Base-by-base conservation (phyloP, 2,113 vertebrate species). In the Fregetta grallaria region DNA sequence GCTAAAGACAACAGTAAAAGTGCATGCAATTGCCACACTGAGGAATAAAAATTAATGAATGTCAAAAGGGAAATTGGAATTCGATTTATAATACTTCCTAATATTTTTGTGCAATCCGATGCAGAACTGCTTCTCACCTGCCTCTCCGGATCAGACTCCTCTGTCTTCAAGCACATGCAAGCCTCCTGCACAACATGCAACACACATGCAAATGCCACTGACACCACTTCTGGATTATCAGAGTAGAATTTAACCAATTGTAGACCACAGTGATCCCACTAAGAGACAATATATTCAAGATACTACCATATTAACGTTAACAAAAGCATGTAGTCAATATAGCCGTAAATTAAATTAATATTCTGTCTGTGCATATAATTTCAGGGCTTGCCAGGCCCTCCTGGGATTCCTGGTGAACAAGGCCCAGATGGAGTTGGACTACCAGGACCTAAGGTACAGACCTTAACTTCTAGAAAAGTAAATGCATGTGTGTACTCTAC, bases 381-480 rank as follows among this genome's bases (percentile, higher is more conserved):
- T 90, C 85, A 99, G 99, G 99, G 99, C 52, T 96, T 98, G 94
- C 98, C 98, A 73, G 99, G 99, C 22, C 87, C 98, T 77, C 98
- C 98, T 92, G 99, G 99, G 19, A 93, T 97, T 88, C 96, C 97
- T 2, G 99, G 99, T 59, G 99, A 99, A 62, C 97, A 92, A 16
- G 99, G 99, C 18, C 96, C 94, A 67, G 99, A 99, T 75, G 99
- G 99, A 91, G 81, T 98, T 82, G 99, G 99, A 95, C 90, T 99
- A 94, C 98, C 98, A 94, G 99, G 99, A 96, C 98, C 99, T 50
- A 99, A 99, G 99, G 99, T 99, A 96, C 7, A 83, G 81, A 50
- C 25, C 12, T 75, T 29, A 82, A 75, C n/a, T 76, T 76, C 47
- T 58, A 76, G 50, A 83, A 82, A 52, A 88, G 15, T 34, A 95